Base-by-base conservation (phyloP, 1,140 invertebrate genomes). In the Helicoverpa zea region DNA sequence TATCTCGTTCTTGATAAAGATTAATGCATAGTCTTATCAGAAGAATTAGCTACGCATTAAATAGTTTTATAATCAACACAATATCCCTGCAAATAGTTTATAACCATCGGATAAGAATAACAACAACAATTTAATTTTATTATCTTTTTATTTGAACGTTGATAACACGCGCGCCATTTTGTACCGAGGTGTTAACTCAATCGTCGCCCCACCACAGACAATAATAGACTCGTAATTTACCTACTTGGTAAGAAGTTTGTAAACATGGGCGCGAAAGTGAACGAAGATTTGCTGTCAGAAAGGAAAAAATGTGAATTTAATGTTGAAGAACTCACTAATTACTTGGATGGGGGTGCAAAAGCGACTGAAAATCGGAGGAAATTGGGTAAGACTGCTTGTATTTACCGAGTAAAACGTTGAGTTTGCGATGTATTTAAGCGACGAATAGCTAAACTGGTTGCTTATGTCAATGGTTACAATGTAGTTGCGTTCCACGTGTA, bases 261-360 rank as follows among this genome's bases (percentile, higher is more conserved):
- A 70, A 70, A 54, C 11, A 70, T 70, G 59, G 29, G 43, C 12
- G 49, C 14, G 16, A 86, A 81, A 81, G 88, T 97, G 7, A 97
- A 98, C 89, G 94, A 96, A 47, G 98, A 98, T 94, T 93, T 98
- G 58, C 90, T 94, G 61, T 96, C 95, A 79, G 98, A 98, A 93
- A 95, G 98, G 79, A 93, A 96, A 18, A 97, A 96, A 81, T 98
- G 97, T 86, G 97, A 96, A 29, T 98, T 98, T 92, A 94, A 97
- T 90, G 92, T 96, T 0, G 87, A 94, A 78, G 98, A 98, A 91
- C 94, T 99, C 80, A 98, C 98, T 0, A 91, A 97, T 89, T 96
- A 97, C 66, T 94, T 98, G 54, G 97, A 98, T 92, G 98, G 98
- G 16, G 96, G 96, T 63, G 83, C 23, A 16, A 30, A 83, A 29